Evolutionary conservation across 1,140 invertebrate species (phyloP), one percentile per base, ranked within the genome.

Genomic region (Caenorhabditis inopinata): DNA sequence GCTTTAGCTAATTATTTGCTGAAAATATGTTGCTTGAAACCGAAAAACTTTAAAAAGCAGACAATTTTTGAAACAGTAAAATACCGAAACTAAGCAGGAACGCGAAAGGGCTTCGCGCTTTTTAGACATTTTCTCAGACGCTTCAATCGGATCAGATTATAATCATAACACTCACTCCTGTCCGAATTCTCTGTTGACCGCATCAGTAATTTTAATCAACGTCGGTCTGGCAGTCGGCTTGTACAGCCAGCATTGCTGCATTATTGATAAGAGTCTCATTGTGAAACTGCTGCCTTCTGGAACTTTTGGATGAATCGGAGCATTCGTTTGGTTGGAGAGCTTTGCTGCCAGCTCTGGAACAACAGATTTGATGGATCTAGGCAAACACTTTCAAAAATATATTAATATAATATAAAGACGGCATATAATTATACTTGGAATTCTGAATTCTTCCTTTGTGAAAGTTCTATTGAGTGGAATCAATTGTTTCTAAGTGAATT

Each of bases 241-340:
- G 5, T 46, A 46, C 21, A 74, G 35, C 79, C 79, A 80, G 48
- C 79, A 80, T 29, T 80, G 79, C 48, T 80, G 79, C 27, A 80
- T 75, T 21, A 80, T 75, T n/a, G 79, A 80, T 23, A 74, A 21
- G 14, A 80, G 49, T 47, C 79, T 35, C 68, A 75, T 51, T 18
- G 46, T 58, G 38, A 74, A 49, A 35, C 47, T 51, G 11, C 53
- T 74, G 1, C 23, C 58, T 35, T 74, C 62, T 4, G 45, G 23
- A 29, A 79, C 62, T 29, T 46, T 49, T 18, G 78, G 68, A 47
- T 58, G 29, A 27, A 74, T 23, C 1, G 78, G 23, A 21, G 53
- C 53, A 0, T 18, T 78, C 4, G 74, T 47, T 75, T 75, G 47
- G 18, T 14, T 47, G 45, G 45, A 48, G 45, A 75, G 47, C 7